Conservation (phyloP, 2,113 vertebrate species). For the Origma solitaria region DNA sequence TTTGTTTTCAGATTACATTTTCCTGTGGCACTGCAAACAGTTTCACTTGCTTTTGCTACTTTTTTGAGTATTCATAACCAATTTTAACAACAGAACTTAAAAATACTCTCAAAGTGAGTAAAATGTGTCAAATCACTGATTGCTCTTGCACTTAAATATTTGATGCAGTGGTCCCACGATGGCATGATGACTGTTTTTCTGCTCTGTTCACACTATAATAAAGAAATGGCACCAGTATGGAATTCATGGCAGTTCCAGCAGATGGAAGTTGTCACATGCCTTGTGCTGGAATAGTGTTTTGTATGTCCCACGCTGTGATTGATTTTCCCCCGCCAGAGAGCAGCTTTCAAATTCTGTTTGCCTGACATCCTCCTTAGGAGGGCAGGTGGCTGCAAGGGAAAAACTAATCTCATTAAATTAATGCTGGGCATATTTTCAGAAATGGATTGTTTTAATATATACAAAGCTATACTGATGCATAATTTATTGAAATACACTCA, state of each 20-base stretch:
- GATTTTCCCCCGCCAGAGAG: not conserved
- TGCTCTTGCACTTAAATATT: not conserved
- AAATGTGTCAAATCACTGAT: not conserved
- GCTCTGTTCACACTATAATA: not conserved
- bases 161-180: not conserved
- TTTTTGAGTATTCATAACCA: not conserved
- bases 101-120: not conserved
- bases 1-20: not conserved
- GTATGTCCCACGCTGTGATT: not conserved
- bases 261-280: not conserved
- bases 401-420: not conserved
- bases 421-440: not conserved
- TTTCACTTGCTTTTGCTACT: not conserved
- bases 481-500: slow-evolving; percentile 49
- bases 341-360: not conserved
- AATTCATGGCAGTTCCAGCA: not conserved
- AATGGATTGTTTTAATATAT: slow-evolving; percentile 72
- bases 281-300: not conserved
- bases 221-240: not conserved
- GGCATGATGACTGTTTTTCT: not conserved
- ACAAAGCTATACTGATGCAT: slow-evolving; percentile 71
- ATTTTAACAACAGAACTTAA: not conserved
- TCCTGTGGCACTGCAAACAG: not conserved
- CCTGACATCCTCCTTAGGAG: not conserved
- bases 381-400: not conserved